These are phyloP conservation scores for Oncorhynchus gorbuscha DNA, from an alignment of 2,113 vertebrate genomes.

Conservation along the genomic window DNA sequence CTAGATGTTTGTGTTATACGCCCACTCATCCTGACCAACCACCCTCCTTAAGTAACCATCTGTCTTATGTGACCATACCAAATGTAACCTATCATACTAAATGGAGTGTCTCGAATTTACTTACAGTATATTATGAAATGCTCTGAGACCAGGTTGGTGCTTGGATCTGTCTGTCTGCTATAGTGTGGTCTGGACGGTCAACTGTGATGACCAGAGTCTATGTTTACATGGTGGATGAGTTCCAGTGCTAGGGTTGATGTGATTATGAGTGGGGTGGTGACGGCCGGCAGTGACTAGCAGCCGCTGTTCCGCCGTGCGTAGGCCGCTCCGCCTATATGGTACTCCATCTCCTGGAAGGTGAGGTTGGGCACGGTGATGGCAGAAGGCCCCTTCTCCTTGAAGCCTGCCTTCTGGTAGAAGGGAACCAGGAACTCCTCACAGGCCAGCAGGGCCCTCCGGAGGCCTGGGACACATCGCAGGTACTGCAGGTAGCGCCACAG, in stretches of 20 bases:
- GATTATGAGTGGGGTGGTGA: conserved; percentile 2
- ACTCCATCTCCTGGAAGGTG: conserved; percentile 77
- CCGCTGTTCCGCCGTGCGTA: conserved; percentile 73
- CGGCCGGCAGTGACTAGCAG: conserved; percentile 49
- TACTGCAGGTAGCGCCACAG: conserved; percentile 81
- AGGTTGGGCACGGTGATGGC: conserved; percentile 68
- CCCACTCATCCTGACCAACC: no score
- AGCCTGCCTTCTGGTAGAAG: conserved; percentile 78
- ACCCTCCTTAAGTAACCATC: no score
- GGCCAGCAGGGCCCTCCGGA: conserved; percentile 72
- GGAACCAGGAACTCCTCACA: conserved; percentile 77
- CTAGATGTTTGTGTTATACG: no score
- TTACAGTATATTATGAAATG: no score
- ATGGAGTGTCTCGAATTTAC: no score
- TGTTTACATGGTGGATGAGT: neutral
- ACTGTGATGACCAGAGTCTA: conserved; percentile 33
- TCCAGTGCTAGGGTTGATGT: conserved; percentile 12
- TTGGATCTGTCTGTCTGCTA: conserved; percentile 13
- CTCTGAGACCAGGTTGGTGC: neutral
- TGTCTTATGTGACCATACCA: no score
- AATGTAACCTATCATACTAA: no score
- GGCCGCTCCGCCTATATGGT: conserved; percentile 62
- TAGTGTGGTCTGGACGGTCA: conserved; percentile 7
- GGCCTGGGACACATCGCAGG: conserved; percentile 66
- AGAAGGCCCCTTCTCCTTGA: conserved; percentile 71